Percentiles rank a stretch among this genome's conserved stretches.
Conservation (phyloP, 2,888 invertebrate genomes). For the Latrodectus elegans region DNA sequence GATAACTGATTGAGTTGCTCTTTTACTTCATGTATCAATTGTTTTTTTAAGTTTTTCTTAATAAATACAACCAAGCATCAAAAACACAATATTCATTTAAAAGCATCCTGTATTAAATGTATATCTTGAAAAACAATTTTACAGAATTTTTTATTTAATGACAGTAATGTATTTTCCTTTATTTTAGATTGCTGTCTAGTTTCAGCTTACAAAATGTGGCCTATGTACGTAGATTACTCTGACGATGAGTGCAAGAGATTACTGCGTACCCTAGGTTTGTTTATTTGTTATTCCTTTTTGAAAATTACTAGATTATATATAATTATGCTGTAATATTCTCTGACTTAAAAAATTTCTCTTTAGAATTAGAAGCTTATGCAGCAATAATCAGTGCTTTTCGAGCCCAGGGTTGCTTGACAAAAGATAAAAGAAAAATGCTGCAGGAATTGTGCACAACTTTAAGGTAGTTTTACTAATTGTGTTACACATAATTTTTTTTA, state of each 20-base stretch:
- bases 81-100: no score
- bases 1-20: no score
- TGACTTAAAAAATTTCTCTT: constrained; percentile 73
- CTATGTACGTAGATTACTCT: constrained; percentile 86
- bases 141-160: no score
- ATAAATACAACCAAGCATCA: no score
- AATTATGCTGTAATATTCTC: background rate
- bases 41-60: no score
- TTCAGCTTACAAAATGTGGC: constrained; percentile 77
- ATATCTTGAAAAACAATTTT: no score
- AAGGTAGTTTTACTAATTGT: constrained; percentile 72
- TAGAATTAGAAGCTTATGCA: constrained; percentile 94
- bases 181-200: no score
- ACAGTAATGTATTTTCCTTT: background rate
- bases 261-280: constrained; percentile 88
- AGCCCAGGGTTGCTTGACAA: constrained; percentile 91
- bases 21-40: no score
- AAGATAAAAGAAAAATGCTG: constrained; percentile 87
- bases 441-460: constrained; percentile 86
- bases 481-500: no score
- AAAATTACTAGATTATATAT: background rate
- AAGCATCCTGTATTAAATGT: no score
- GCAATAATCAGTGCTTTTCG: constrained; percentile 91
- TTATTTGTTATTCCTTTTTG: background rate
- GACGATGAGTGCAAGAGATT: constrained; percentile 91